Evolutionary conservation across 2,797 vertebrate species (phyloP).

Genomic region (Austrolebias charrua): DNA sequence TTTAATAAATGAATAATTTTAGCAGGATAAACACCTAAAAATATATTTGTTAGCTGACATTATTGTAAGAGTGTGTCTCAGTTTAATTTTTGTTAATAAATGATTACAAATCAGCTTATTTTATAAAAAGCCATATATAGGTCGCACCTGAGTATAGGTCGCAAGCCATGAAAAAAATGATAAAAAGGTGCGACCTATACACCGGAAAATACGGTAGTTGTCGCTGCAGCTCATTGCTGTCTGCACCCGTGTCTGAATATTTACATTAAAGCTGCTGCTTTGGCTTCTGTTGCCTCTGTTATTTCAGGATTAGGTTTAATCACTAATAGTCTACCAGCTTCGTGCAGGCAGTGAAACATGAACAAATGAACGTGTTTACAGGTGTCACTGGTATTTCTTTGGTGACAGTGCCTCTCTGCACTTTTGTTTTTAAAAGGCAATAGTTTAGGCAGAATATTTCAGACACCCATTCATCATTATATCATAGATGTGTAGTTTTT

Average conservation of each 20-base stretch:
- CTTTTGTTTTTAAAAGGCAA: slow-evolving; percentile 6
- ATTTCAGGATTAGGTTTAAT: slow-evolving; percentile 23
- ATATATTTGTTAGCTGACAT: too few relatives aligned
- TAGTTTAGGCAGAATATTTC: slow-evolving; percentile 17
- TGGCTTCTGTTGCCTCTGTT: slow-evolving; percentile 21
- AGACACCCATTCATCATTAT: slow-evolving; percentile 24
- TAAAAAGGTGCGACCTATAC: too few relatives aligned
- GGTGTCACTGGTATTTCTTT: slow-evolving; percentile 22
- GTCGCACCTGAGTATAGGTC: too few relatives aligned
- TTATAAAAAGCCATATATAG: too few relatives aligned
- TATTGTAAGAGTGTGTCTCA: too few relatives aligned
- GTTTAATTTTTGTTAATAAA: too few relatives aligned
- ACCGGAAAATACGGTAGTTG: too few relatives aligned
- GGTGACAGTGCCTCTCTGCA: slow-evolving; percentile 16
- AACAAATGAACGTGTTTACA: slow-evolving; percentile 28
- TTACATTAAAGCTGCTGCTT: background rate
- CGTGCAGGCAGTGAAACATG: slow-evolving; percentile 9
- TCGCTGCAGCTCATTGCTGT: slow-evolving; percentile 18
- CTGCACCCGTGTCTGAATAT: background rate
- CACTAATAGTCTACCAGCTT: slow-evolving; percentile 5
- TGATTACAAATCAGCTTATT: too few relatives aligned
- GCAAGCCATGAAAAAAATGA: too few relatives aligned
- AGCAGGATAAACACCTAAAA: too few relatives aligned
- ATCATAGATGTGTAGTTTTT: slow-evolving; percentile 41
- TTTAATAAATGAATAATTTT: too few relatives aligned